Percentiles rank a stretch among this genome's conserved stretches.
Conservation (phyloP, 1,140 invertebrate genomes). For the Streblospio benedicti region DNA sequence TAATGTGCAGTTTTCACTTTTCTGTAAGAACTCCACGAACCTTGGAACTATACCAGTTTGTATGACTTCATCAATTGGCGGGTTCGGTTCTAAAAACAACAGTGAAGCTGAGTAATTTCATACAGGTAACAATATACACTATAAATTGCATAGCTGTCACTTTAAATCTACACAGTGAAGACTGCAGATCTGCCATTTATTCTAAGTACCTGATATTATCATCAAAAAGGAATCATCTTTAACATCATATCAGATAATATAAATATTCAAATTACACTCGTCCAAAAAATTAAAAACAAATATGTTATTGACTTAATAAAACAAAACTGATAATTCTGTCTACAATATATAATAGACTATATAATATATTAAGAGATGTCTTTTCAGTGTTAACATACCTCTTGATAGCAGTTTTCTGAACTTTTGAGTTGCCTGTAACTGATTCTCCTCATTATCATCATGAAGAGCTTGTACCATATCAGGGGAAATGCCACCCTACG, state of each 20-base stretch:
- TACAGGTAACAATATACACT: background rate
- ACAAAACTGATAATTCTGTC: too few relatives aligned
- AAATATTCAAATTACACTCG: too few relatives aligned
- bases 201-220: background rate
- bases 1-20: conserved; percentile 70
- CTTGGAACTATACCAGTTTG: conserved; percentile 87
- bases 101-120: background rate
- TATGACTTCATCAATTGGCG: conserved; percentile 98
- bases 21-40: conserved; percentile 89
- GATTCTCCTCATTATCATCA: conserved; percentile 68
- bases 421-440: conserved; percentile 82
- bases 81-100: conserved; percentile 72
- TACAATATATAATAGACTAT: background rate
- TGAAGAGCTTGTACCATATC: conserved; percentile 77
- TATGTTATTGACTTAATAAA: too few relatives aligned
- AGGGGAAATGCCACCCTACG: conserved; percentile 50
- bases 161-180: background rate
- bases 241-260: background rate
- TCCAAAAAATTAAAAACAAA: too few relatives aligned
- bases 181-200: background rate
- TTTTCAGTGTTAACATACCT: conserved; percentile 31
- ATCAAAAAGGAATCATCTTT: background rate
- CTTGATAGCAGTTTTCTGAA: conserved; percentile 88
- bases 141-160: background rate
- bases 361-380: background rate